Conservation (phyloP, 2,888 invertebrate genomes). For the Cepaea hortensis region DNA sequence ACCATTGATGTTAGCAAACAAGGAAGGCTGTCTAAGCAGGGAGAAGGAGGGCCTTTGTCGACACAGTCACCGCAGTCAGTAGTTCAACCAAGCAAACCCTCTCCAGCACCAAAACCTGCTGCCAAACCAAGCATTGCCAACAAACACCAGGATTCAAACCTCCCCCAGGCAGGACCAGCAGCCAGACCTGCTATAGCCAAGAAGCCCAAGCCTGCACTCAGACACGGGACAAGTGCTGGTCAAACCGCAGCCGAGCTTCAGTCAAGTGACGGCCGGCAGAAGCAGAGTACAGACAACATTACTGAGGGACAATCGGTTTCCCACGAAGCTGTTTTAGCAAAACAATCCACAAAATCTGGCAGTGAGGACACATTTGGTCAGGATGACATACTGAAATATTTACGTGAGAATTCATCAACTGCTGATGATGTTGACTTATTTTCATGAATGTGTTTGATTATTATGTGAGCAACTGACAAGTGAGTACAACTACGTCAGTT, state of each 20-base stretch:
- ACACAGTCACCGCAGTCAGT: neutral
- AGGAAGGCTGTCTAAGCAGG: slow-evolving; percentile 1
- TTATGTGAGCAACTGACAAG: neutral
- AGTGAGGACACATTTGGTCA: slow-evolving; percentile 46
- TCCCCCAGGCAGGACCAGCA: slow-evolving; percentile 44
- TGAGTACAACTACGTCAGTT: too few relatives aligned
- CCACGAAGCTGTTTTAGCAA: neutral
- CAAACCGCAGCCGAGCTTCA: neutral
- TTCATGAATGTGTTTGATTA: slow-evolving; percentile 52
- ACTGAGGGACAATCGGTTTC: slow-evolving; percentile 23
- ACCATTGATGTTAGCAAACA: slow-evolving; percentile 42
- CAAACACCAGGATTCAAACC: slow-evolving; percentile 23
- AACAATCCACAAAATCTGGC: neutral
- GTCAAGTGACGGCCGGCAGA: neutral
- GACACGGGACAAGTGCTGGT: neutral
- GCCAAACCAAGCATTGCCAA: slow-evolving; percentile 37
- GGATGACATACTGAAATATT: slow-evolving; percentile 66
- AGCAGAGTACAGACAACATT: slow-evolving; percentile 9
- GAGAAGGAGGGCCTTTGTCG: neutral
- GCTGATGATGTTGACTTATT: slow-evolving; percentile 64
- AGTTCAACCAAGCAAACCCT: neutral
- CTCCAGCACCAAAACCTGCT: slow-evolving; percentile 29
- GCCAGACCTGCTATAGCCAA: slow-evolving; percentile 52
- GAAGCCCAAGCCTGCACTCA: slow-evolving; percentile 44
- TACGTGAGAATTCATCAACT: slow-evolving; percentile 57